Evolutionary conservation across 2,113 vertebrate genomes (phyloP).

Genomic region (Hassar affinis): DNA sequence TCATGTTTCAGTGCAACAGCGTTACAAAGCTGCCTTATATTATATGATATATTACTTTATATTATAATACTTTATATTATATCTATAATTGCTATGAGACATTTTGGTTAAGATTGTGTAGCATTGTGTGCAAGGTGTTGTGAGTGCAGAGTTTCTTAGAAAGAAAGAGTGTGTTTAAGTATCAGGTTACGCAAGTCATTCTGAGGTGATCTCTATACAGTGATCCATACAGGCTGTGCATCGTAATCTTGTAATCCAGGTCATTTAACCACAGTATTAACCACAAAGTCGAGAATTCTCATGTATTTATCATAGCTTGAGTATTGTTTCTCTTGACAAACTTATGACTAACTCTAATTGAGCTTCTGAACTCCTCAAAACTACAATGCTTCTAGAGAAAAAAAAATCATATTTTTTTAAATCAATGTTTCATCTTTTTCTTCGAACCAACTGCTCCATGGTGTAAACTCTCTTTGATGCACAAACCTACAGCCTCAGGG

Average conservation of each 20-base stretch:
- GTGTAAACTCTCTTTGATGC: conserved; percentile 65
- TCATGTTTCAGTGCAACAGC: background rate
- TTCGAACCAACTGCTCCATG: conserved; percentile 42
- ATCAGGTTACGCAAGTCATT: background rate
- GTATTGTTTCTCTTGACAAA: conserved; percentile 29
- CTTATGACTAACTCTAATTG: conserved; percentile 32
- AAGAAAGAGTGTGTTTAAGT: background rate
- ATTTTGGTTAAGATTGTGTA: background rate
- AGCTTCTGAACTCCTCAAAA: conserved; percentile 48
- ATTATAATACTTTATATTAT: background rate
- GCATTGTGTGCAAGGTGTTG: conserved; percentile 7
- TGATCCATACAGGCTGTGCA: background rate
- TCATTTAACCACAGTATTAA: background rate
- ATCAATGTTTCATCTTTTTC: conserved; percentile 63
- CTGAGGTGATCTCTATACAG: background rate
- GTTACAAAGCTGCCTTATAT: background rate
- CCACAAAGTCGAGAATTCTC: background rate
- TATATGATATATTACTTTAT: background rate
- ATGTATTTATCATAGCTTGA: conserved; percentile 2
- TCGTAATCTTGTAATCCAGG: background rate
- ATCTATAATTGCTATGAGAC: background rate
- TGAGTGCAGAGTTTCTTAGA: background rate
- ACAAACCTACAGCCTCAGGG: conserved; percentile 58
- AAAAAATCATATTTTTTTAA: conserved; percentile 43
- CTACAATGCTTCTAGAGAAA: conserved; percentile 45